Base-by-base conservation (phyloP, 2,113 vertebrate genomes). In the Tragelaphus imberbis region DNA sequence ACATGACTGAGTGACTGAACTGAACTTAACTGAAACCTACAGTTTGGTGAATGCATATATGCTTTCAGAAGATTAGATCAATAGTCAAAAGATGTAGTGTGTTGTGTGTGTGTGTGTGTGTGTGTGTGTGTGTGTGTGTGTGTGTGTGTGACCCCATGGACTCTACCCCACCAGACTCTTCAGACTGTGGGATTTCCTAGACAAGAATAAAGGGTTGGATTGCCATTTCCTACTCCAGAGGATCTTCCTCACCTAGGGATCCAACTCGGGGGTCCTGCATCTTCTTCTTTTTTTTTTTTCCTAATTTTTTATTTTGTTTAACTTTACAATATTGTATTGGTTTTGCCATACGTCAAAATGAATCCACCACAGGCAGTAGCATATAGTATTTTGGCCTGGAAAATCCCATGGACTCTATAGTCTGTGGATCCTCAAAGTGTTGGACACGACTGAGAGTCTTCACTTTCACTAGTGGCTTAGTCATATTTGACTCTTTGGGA, bases 1-100 rank as follows among this genome's bases (percentile, higher is more conserved):
- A 68, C 63, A n/a, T 0, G 33, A n/a, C 63, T 68, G 15, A 16
- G 33, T 0, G 1, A 17, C 61, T 63, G 59, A 8, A 65, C 15
- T 65, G 63, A 68, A 68, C 16, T 65, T 2, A 65, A 65, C 63
- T n/a, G 16, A 71, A 36, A 21, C 9, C 65, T 71, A 23, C n/a
- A 71, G 65, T 71, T 71, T 71, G 65, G 9, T 2, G 65, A 71
- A 36, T 12, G n/a, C n/a, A 71, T 36, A 21, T 36, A 36, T 11
- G 17, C 9, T 71, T 71, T 71, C 19, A 71, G n/a, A 71, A 36
- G 19, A 36, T 71, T 36, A 11, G 17, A 23, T 71, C 17, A 36
- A 23, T 71, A 71, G n/a, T 23, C n/a, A 36, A 71, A 71, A 71
- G 9, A 71, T 36, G 19, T 23, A 71, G 36, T 71, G 19, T 12